Base-by-base conservation (phyloP, 2,888 invertebrate genomes). In the Steromphala cineraria region DNA sequence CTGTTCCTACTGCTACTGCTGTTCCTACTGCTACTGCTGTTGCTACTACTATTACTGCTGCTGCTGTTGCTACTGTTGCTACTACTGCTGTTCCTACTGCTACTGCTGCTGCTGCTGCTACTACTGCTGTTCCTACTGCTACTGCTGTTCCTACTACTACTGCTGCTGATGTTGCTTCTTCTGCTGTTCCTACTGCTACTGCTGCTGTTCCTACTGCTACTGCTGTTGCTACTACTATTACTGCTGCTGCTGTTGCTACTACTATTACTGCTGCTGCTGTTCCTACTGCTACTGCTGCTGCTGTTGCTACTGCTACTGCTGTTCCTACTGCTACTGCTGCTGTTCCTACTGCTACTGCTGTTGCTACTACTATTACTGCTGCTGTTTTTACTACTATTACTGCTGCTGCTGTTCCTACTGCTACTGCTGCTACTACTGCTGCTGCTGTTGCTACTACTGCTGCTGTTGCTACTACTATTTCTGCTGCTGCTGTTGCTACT, bases 11-110 rank as follows among this genome's bases (percentile, higher is more conserved):
- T 71, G 15, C 71, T 71, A 71, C 71, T 71, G 15, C 71, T 71
- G 15, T 21, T 71, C 4, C 71, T 71, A 17, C 71, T 71, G 31
- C 71, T 71, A 17, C 71, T 71, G 15, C 71, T 71, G 15, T 21
- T 71, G 15, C 71, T 71, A 71, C 71, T 71, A 71, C 71, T 71
- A 17, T 21, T 71, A 71, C 71, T 75, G 4, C 75, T 76, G 53
- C 76, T 76, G 53, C 52, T 76, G 28, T 53, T 76, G 53, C 76
- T 76, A 76, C 76, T 76, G 53, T 53, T 76, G 21, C 75, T 75
- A 75, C 75, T 75, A 75, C 75, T 46, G 46, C 75, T 75, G 46
- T 46, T 75, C 40, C 75, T 75, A 28, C 75, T 75, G 52, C 75
- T 75, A 40, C 36, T 75, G 52, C 75, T 75, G 52, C 75, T 75